Conservation (phyloP, 2,888 invertebrate genomes). For the Drosophila quinaria region DNA sequence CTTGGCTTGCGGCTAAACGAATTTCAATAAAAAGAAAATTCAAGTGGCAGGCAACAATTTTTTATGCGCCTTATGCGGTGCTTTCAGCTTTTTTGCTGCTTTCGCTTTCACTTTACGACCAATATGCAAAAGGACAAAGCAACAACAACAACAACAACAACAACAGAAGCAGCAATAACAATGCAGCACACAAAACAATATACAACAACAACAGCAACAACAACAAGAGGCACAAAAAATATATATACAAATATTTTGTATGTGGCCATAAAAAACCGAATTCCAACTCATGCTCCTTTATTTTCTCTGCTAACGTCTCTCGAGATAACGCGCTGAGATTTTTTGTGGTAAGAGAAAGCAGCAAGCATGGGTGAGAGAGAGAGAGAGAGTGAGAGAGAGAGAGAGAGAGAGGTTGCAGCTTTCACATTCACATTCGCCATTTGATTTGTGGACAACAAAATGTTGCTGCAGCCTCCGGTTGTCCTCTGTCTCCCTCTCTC, state of each 20-base stretch:
- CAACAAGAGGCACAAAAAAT: slow-evolving; percentile 8
- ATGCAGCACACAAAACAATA: slow-evolving; percentile 39
- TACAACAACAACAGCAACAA: slow-evolving; percentile 25
- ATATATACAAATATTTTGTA: slow-evolving; percentile 35
- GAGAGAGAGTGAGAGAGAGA: not conserved
- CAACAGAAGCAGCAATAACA: slow-evolving; percentile 29
- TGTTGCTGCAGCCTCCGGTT: slow-evolving; percentile 66
- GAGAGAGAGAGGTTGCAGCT: not conserved
- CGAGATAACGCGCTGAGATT: slow-evolving; percentile 66
- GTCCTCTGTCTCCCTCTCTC: not conserved
- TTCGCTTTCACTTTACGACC: slow-evolving; percentile 73
- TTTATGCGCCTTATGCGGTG: slow-evolving; percentile 69
- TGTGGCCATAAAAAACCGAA: slow-evolving; percentile 59
- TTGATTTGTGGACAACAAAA: slow-evolving; percentile 75
- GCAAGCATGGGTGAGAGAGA: not conserved
- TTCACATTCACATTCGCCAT: slow-evolving; percentile 38
- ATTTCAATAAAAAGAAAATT: slow-evolving; percentile 78
- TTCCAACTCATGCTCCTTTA: slow-evolving; percentile 34
- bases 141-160: slow-evolving; percentile 31
- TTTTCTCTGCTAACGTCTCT: not conserved
- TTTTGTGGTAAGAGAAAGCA: not conserved
- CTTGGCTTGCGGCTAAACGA: slow-evolving; percentile 65
- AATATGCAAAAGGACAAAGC: slow-evolving; percentile 73
- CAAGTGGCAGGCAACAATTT: slow-evolving; percentile 65
- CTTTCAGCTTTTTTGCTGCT: slow-evolving; percentile 55